Percentiles rank a stretch among this genome's conserved stretches.
These are phyloP conservation scores for Ectobius pallidus DNA, from an alignment of 2,888 invertebrate genomes.

Conservation along the genomic window DNA sequence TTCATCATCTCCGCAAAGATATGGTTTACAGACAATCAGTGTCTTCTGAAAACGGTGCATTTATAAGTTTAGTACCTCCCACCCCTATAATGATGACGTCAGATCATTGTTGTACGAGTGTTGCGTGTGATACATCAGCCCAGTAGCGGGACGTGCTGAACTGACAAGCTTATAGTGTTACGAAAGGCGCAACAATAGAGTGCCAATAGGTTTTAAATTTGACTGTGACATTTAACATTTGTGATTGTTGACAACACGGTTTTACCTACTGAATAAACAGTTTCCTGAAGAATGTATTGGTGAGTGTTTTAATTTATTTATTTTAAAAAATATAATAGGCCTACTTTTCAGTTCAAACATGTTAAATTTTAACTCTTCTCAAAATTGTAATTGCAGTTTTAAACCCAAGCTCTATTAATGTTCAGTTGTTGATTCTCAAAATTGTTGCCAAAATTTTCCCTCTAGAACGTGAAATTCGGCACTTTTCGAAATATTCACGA, in stretches of 20 bases:
- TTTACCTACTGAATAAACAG: no score
- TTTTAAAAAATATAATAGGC: no score
- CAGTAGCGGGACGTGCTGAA: background rate
- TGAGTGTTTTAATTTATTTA: background rate
- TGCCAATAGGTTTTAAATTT: background rate
- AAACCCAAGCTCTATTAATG: no score
- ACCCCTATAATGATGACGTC: conserved; percentile 18
- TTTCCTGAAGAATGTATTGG: background rate
- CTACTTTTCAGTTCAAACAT: no score
- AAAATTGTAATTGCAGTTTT: no score
- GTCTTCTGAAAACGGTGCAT: conserved; percentile 15
- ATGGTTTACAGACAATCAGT: conserved; percentile 28
- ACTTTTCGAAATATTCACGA: no score
- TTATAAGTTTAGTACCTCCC: conserved; percentile 1
- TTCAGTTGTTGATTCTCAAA: no score
- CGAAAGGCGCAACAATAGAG: background rate
- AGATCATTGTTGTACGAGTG: conserved; percentile 13
- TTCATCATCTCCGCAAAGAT: conserved; percentile 38
- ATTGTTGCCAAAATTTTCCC: no score
- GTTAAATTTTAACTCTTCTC: no score
- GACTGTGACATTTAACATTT: background rate
- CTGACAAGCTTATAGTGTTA: background rate
- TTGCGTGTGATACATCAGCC: background rate
- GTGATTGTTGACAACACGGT: no score
- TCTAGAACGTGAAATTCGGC: no score